A percentile compares a stretch with the other conserved stretches of the same genome.
Evolutionary conservation across 2,888 invertebrate genomes (phyloP).

Genomic region (Allygus modestus): DNA sequence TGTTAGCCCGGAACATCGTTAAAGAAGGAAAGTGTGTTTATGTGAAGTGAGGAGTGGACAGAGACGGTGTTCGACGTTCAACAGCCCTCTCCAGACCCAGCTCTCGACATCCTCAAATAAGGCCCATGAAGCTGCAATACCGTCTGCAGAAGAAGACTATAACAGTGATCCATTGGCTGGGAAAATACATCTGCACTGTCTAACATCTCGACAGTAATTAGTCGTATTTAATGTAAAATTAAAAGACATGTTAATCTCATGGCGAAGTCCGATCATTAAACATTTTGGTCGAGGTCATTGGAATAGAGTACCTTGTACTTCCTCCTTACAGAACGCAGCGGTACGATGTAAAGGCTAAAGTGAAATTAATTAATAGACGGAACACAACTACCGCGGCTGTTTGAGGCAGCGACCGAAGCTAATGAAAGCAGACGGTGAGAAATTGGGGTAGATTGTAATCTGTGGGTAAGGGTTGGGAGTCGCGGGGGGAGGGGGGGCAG

Average conservation of each 20-base stretch:
- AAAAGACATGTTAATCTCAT: too few relatives aligned
- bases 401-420: slow-evolving; percentile 9
- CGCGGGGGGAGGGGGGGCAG: neutral
- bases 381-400: neutral
- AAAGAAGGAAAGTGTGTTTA: too few relatives aligned
- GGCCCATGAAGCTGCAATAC: neutral
- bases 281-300: too few relatives aligned
- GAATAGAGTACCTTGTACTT: too few relatives aligned
- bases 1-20: neutral
- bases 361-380: neutral
- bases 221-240: too few relatives aligned
- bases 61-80: neutral
- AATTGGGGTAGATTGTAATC: slow-evolving; percentile 57
- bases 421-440: slow-evolving; percentile 55
- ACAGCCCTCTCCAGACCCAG: neutral
- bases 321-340: too few relatives aligned
- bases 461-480: slow-evolving; percentile 26
- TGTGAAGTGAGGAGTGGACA: neutral
- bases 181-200: too few relatives aligned
- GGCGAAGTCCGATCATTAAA: too few relatives aligned
- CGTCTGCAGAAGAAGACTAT: neutral
- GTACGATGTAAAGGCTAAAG: too few relatives aligned
- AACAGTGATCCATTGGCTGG: too few relatives aligned
- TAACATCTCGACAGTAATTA: too few relatives aligned
- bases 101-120: neutral